Conservation (phyloP, 2,888 invertebrate genomes). For the Drosophila colorata region DNA sequence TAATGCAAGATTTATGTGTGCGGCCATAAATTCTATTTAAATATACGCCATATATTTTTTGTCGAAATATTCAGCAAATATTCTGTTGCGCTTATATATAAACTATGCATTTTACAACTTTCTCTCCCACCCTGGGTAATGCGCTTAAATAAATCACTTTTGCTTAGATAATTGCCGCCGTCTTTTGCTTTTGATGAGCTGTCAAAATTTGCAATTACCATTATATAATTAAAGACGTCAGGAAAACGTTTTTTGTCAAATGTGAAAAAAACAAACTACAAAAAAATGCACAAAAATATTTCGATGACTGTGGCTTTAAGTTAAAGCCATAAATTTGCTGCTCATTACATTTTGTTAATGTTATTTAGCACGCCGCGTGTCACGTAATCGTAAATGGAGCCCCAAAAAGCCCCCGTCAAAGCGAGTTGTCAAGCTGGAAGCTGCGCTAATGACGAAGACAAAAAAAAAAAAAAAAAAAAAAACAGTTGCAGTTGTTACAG, state of each 20-base stretch:
- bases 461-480: constrained; percentile 3
- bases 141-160: constrained; percentile 25
- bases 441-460: constrained; percentile 47
- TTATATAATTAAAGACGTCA: constrained; percentile 53
- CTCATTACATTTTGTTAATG: constrained; percentile 60
- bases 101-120: constrained; percentile 4
- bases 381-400: constrained; percentile 66
- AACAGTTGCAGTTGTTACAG: constrained; percentile 20
- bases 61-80: neutral
- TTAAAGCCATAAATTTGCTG: constrained; percentile 56
- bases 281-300: constrained; percentile 35
- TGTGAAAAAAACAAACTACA: constrained; percentile 13
- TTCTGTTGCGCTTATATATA: neutral
- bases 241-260: constrained; percentile 16
- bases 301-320: constrained; percentile 40
- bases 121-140: neutral
- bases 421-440: constrained; percentile 33
- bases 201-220: constrained; percentile 55
- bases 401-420: constrained; percentile 8
- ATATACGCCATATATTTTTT: no score
- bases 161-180: constrained; percentile 13
- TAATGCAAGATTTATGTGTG: constrained; percentile 13
- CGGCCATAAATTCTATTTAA: constrained; percentile 3
- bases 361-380: constrained; percentile 56
- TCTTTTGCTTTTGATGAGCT: constrained; percentile 36